A percentile compares a stretch with the other conserved stretches of the same genome.
phyloP scores from a whole-genome alignment of 2,797 vertebrate species.

The Mormyrus hasselquistii region DNA sequence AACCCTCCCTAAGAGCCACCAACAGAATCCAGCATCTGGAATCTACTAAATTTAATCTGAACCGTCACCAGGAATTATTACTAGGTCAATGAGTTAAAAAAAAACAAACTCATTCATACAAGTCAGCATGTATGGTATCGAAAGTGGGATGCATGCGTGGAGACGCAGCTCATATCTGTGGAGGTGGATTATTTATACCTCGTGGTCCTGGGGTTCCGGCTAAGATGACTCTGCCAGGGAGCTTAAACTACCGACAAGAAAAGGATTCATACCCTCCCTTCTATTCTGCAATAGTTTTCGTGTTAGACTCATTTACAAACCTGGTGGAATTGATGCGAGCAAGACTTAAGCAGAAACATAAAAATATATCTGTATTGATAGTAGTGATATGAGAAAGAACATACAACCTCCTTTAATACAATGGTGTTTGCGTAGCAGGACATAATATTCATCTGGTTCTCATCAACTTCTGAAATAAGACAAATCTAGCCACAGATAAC shows the following conservation, averaged over 20 bases:
- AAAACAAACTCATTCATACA: background rate
- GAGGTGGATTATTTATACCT: background rate
- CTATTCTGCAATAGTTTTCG: background rate
- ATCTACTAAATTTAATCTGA: background rate
- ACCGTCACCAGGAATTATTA: background rate
- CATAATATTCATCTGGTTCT: background rate
- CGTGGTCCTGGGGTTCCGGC: background rate
- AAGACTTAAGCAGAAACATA: background rate
- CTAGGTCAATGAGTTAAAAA: background rate
- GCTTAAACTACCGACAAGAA: background rate
- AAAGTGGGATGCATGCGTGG: background rate
- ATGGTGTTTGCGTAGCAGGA: background rate
- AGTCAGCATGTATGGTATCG: background rate
- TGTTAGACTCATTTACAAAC: background rate
- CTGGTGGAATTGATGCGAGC: background rate
- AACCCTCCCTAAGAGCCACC: background rate
- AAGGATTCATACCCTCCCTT: background rate
- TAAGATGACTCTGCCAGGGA: background rate
- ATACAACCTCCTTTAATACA: background rate
- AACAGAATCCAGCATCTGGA: background rate
- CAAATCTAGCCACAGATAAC: background rate
- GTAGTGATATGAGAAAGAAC: background rate
- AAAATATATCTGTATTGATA: background rate
- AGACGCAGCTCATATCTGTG: background rate
- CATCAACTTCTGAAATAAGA: background rate